Conservation (phyloP, 2,888 invertebrate species). For the Atethmia centrago region DNA sequence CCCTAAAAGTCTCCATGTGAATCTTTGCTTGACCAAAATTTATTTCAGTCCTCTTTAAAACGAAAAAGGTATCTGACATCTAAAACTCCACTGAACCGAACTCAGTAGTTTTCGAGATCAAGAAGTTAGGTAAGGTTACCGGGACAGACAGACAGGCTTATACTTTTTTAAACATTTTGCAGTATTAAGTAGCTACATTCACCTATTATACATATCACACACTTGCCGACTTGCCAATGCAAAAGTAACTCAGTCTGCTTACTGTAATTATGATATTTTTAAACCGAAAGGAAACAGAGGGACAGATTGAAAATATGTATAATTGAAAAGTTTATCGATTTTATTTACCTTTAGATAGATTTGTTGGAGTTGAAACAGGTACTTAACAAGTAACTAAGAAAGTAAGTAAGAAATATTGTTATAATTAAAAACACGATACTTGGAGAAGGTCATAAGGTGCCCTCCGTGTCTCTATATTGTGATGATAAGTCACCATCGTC, state of each 20-base stretch:
- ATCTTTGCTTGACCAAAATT: background rate
- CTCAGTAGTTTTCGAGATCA: constrained; percentile 43
- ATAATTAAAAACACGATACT: background rate
- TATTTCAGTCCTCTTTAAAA: background rate
- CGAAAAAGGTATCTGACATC: constrained; percentile 17
- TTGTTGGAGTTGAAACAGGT: background rate
- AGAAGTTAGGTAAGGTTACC: constrained; percentile 49
- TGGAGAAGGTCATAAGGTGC: background rate
- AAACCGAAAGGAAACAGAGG: background rate
- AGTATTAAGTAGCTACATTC: constrained; percentile 24
- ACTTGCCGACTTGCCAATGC: background rate
- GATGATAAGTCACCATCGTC: background rate
- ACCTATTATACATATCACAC: constrained; percentile 13
- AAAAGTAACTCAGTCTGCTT: background rate
- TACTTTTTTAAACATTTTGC: constrained; percentile 55
- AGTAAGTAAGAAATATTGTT: background rate
- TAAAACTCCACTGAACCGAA: constrained; percentile 24
- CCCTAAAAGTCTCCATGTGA: background rate
- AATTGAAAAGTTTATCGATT: background rate
- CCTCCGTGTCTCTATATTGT: background rate
- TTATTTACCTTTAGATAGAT: background rate
- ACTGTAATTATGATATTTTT: background rate
- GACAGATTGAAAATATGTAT: background rate
- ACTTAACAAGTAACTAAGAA: background rate
- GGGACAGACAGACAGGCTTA: constrained; percentile 35